Base-by-base conservation (phyloP, 1,140 invertebrate species). In the Saccostrea glomerata region DNA sequence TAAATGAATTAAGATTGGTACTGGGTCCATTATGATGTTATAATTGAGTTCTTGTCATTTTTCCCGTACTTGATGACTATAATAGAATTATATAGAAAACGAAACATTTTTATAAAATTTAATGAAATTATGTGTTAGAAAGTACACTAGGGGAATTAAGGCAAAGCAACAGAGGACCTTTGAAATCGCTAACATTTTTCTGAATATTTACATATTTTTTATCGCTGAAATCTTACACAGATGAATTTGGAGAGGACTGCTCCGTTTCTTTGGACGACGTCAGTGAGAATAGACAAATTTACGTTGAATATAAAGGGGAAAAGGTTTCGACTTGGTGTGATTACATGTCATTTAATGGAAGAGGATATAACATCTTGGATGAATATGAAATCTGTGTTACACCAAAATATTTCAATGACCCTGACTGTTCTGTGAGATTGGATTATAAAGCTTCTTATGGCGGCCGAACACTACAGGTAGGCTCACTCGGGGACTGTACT, bases 361-460 rank as follows among this genome's bases (percentile, higher is more conserved):
- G 25, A 36, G 25, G 70, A 36, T 3, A 36, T 36, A 25, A 77
- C 1, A 36, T 77, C 15, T 77, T 77, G 25, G 70, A 77, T 36
- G 70, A 77, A 36, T 77, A 77, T 77, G 23, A 25, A 77, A 25
- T 77, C 25, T 77, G 70, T 30, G 70, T 77, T 12, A 77, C 25
- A 30, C 70, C 25, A 15, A 12, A 40, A 13, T 30, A 77, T 77
- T 77, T 77, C 25, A 77, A 2, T 9, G 70, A 77, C 15, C 12
- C 12, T 4, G 4, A 77, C 15, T 77, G 70, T 77, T 23, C 70
- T 4, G 25, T 77, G 2, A 15, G 30, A 77, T 30, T 77, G 25
- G 70, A 77, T 17, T 30, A 30, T 36, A 77, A 77, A 77, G 12
- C 25, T 12, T 77, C 23, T 13, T 36, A 15, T 12, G 30, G 15